A percentile compares a stretch with the other conserved stretches of the same genome.
Conservation (phyloP, 2,888 invertebrate genomes). For the Euphydryas editha region DNA sequence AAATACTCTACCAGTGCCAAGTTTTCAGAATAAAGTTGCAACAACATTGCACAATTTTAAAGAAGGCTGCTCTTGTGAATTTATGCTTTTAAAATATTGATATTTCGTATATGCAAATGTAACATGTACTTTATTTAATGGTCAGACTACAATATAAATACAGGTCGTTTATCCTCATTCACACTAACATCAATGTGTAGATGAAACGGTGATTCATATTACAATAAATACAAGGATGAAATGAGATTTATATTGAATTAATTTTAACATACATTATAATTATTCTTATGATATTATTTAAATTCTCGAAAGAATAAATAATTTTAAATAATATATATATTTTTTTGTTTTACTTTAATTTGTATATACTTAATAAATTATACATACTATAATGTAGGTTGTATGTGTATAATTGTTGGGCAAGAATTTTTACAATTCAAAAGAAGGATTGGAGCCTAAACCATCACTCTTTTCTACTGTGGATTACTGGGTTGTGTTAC, state of each 20-base stretch:
- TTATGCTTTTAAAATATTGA: slow-evolving; percentile 19
- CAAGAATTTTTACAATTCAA: no score
- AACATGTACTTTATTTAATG: slow-evolving; percentile 35
- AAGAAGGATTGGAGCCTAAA: no score
- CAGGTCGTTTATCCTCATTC: slow-evolving; percentile 43
- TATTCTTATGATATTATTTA: neutral
- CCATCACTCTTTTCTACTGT: no score
- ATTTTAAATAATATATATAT: no score
- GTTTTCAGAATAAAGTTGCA: slow-evolving; percentile 26
- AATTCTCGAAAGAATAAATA: no score
- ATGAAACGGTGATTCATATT: slow-evolving; percentile 35
- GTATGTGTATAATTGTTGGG: no score
- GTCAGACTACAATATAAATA: slow-evolving; percentile 32
- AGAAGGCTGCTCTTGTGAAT: slow-evolving; percentile 10
- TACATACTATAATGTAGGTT: no score
- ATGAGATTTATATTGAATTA: neutral
- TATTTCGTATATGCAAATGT: slow-evolving; percentile 16
- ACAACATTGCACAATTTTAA: slow-evolving; percentile 24
- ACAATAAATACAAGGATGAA: slow-evolving; percentile 20
- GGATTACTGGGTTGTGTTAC: no score
- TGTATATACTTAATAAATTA: no score
- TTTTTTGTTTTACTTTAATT: no score
- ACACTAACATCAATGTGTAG: slow-evolving; percentile 31
- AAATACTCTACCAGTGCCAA: slow-evolving; percentile 23
- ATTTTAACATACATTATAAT: neutral